Base-by-base conservation (phyloP, 2,113 vertebrate genomes). In the Leptosomus discolor region DNA sequence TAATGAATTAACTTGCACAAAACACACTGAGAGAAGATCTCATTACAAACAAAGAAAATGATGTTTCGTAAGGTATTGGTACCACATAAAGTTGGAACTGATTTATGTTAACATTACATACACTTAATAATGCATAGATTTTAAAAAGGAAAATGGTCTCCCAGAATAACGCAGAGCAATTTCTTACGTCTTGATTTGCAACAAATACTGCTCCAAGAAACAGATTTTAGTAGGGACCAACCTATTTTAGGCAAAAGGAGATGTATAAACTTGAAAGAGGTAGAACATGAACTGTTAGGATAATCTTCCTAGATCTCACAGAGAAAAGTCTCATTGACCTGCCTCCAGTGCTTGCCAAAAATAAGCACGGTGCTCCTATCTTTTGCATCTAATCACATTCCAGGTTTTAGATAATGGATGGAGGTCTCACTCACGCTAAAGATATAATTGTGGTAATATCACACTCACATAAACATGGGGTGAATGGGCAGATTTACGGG, bases 91-190 rank as follows among this genome's bases (percentile, higher is more conserved):
- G 85, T 85, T 82, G 43, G 57, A 94, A 90, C 48, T 16, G 29
- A 92, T 88, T 85, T 85, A 64, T 92, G 43, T 51, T 69, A 90
- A 73, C 30, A 26, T 56, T 69, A 50, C 0, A 1, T 22, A 51
- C 45, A 80, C 41, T 83, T 85, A 83, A 92, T 92, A 85, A 93
- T n/a, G 29, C 60, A 85, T 89, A 39, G 37, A 90, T 85, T 94
- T 88, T 76, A 22, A 90, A 90, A 88, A 15, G 36, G 85, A 92
- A 93, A 92, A 64, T 56, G 16, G 45, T 64, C 27, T 88, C 78
- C 34, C 53, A 76, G 41, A 53, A 61, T 61, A 88, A 14, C 29
- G 18, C 51, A 39, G 30, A 70, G 60, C 24, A 77, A 85, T 83
- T 76, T 48, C 5, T 93, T 75, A 71, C n/a, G 53, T 68, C 70